Base-by-base conservation (phyloP, 2,888 invertebrate genomes). In the Drosophila meridionalis region DNA sequence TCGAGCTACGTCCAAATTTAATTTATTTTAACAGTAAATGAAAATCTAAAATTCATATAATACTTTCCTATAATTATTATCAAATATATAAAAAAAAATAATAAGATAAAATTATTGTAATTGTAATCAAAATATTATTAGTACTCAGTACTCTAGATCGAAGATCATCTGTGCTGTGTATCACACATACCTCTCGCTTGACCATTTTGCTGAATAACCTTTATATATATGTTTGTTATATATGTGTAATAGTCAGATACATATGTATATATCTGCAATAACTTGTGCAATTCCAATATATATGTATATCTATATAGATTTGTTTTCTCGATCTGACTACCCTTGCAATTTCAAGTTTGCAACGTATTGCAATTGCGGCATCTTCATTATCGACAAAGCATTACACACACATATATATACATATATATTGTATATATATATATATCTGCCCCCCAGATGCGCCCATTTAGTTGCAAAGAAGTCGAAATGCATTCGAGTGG, bases 401-500 rank as follows among this genome's bases (percentile, higher is more conserved):
- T 62, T 38, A 52, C 42, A 55, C 38, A n/a, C 38, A 30, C 30
- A 42, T 20, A 42, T n/a, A 40, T 20, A 26, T 2, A 26, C 7
- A 14, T 28, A n/a, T 38, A 38, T 14, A 4, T 34, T n/a, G n/a
- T n/a, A 4, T 38, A 42, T n/a, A n/a, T 7, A n/a, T 42, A n/a
- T 42, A 9, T 26, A 43, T 30, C 7, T 30, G 7, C 30, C 9
- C 32, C 48, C 12, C 12, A 6, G 57, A 47, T 32, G 7, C 63
- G 20, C 7, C 40, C 42, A 43, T 50, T 38, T 69, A 40, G 11
- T 38, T 28, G 55, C 53, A 78, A 76, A 69, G 73, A 77, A 85
- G 70, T 80, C 74, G 71, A 87, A 79, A 79, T 73, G 83, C 88
- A 88, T 60, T 86, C 87, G 74, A 77, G 80, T 81, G 86, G 66